Evolutionary conservation across 1,140 invertebrate genomes (phyloP).

Genomic region (Bombus waltoni): DNA sequence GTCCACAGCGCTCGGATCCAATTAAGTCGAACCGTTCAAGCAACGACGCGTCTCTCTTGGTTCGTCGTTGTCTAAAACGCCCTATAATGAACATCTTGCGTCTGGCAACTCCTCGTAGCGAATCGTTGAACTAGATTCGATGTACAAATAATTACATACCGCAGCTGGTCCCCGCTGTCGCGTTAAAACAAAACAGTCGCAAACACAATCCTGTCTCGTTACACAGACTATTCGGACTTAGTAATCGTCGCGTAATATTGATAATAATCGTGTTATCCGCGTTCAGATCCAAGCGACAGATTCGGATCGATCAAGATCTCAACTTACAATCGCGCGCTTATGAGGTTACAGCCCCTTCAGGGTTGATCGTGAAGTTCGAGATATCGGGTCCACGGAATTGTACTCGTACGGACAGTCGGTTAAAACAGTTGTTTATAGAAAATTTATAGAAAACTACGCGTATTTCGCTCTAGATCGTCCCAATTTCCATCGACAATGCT

Average conservation of each 20-base stretch:
- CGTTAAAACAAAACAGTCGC: not conserved
- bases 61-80: not conserved
- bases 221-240: not conserved
- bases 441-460: too few species aligned
- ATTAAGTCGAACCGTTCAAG: not conserved
- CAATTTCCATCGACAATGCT: too few species aligned
- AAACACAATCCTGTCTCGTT: not conserved
- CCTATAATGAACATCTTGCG: not conserved
- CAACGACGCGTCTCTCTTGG: not conserved
- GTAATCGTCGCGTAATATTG: too few species aligned
- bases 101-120: not conserved
- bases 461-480: too few species aligned
- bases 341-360: not conserved
- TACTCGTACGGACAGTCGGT: not conserved
- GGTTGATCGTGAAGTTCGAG: not conserved
- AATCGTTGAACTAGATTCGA: not conserved
- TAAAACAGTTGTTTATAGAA: not conserved
- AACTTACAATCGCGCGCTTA: not conserved
- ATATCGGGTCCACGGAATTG: not conserved
- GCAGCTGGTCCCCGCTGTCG: not conserved
- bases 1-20: too few species aligned
- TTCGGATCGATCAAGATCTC: not conserved
- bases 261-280: too few species aligned
- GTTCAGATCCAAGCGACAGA: not conserved
- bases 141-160: constrained; percentile 21